These are phyloP conservation scores for Ephestia elutella DNA, from an alignment of 1,140 invertebrate genomes.

Conservation along the genomic window DNA sequence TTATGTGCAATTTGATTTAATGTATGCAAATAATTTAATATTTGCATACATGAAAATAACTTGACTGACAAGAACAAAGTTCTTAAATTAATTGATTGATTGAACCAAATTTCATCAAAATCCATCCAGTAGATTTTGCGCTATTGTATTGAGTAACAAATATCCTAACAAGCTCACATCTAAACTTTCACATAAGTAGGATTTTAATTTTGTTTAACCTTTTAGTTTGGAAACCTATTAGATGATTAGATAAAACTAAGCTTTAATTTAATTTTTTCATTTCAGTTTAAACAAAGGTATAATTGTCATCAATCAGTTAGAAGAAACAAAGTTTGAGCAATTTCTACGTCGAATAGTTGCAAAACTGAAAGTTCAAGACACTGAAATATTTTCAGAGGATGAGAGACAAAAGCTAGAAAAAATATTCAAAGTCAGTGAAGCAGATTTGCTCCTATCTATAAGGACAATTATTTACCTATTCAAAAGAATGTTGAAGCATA, in stretches of 20 bases:
- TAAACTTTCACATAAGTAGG: too few relatives aligned
- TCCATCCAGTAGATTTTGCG: too few relatives aligned
- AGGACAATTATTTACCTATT: slow-evolving; percentile 57
- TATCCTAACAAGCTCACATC: too few relatives aligned
- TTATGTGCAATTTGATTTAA: too few relatives aligned
- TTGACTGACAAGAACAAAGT: too few relatives aligned
- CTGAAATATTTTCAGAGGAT: slow-evolving; percentile 55
- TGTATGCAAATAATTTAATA: too few relatives aligned
- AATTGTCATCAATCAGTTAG: slow-evolving; percentile 41
- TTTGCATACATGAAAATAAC: too few relatives aligned
- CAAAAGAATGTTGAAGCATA: slow-evolving; percentile 56
- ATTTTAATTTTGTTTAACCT: too few relatives aligned
- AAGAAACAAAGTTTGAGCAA: slow-evolving; percentile 55
- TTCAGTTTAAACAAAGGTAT: slow-evolving; percentile 57
- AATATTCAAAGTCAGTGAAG: slow-evolving; percentile 55
- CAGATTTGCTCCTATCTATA: slow-evolving; percentile 44
- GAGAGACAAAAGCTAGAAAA: slow-evolving; percentile 52
- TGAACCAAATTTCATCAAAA: too few relatives aligned
- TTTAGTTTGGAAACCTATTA: too few relatives aligned
- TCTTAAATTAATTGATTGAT: too few relatives aligned
- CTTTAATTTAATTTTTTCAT: slow-evolving; percentile 20
- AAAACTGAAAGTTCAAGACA: slow-evolving; percentile 47
- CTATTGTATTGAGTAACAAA: too few relatives aligned
- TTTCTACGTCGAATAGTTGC: slow-evolving; percentile 50
- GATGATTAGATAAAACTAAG: background rate